Conservation (phyloP, 2,113 vertebrate species). For the Aegithalos caudatus region DNA sequence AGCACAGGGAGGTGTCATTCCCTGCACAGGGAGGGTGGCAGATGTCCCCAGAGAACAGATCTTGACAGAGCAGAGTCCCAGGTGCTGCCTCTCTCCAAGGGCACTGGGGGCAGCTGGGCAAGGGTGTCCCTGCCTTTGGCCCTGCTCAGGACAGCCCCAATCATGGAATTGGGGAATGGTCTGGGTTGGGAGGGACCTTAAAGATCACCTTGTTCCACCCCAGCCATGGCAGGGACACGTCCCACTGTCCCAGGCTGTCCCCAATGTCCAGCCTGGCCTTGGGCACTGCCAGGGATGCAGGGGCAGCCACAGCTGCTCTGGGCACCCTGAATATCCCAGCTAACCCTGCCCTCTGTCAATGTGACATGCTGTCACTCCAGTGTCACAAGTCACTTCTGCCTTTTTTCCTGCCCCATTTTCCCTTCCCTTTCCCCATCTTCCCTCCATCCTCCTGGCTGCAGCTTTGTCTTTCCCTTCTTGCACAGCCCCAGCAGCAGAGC, state of each 20-base stretch:
- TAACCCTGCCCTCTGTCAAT: neutral
- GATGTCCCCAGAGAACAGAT: neutral
- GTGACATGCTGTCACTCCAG: neutral
- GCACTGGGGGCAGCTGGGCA: neutral
- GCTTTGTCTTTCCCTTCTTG: neutral
- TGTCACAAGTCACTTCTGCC: neutral
- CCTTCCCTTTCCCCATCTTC: neutral
- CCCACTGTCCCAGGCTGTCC: neutral
- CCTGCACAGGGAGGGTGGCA: neutral
- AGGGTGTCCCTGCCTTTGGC: neutral
- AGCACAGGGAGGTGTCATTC: neutral
- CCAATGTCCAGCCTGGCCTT: neutral
- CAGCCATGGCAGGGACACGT: neutral
- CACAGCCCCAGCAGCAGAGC: neutral
- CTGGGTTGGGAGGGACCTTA: neutral
- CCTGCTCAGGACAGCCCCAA: neutral
- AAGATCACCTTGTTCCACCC: rapidly evolving
- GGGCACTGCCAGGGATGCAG: neutral
- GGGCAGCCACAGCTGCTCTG: neutral
- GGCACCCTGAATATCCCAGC: neutral
- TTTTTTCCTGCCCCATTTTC: neutral
- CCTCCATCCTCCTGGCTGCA: neutral
- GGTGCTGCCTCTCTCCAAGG: neutral
- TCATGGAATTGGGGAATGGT: rapidly evolving
- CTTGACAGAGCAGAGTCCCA: neutral